These are phyloP conservation scores for Neodiprion lecontei DNA, from an alignment of 1,140 invertebrate species.

Conservation along the genomic window DNA sequence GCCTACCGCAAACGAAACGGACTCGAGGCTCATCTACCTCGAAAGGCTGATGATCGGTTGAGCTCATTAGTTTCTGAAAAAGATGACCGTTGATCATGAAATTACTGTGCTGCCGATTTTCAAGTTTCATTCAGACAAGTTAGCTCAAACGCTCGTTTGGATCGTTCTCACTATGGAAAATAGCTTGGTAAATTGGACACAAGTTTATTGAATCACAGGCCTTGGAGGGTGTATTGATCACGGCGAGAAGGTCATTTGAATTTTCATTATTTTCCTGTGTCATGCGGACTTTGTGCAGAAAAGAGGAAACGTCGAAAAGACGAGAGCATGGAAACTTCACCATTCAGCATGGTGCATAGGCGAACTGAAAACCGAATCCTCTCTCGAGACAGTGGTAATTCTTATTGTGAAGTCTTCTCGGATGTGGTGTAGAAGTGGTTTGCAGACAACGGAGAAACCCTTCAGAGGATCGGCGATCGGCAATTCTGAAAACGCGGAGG, in stretches of 20 bases:
- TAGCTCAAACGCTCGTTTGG: no score
- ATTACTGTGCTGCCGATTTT: no score
- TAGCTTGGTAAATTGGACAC: no score
- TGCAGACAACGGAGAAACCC: conserved; percentile 31
- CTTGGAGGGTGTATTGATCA: not conserved
- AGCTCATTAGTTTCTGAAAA: no score
- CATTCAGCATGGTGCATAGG: not conserved
- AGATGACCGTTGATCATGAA: no score
- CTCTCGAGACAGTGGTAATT: conserved; percentile 39
- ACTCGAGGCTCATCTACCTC: no score
- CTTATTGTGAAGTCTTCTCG: conserved; percentile 32
- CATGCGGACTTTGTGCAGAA: not conserved
- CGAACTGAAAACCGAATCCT: conserved; percentile 31
- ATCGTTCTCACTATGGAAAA: no score
- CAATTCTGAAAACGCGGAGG: conserved; percentile 12
- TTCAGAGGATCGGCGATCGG: conserved; percentile 24
- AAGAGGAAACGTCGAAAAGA: not conserved
- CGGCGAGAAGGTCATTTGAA: not conserved
- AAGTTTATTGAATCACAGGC: no score
- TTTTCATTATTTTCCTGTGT: not conserved
- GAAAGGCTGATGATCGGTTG: no score
- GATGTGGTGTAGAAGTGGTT: conserved; percentile 28
- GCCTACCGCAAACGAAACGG: no score
- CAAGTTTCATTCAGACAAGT: no score
- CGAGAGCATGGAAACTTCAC: not conserved